phyloP scores from a whole-genome alignment of 35 echinoderm and acorn worm species.

The Apostichopus californicus region DNA sequence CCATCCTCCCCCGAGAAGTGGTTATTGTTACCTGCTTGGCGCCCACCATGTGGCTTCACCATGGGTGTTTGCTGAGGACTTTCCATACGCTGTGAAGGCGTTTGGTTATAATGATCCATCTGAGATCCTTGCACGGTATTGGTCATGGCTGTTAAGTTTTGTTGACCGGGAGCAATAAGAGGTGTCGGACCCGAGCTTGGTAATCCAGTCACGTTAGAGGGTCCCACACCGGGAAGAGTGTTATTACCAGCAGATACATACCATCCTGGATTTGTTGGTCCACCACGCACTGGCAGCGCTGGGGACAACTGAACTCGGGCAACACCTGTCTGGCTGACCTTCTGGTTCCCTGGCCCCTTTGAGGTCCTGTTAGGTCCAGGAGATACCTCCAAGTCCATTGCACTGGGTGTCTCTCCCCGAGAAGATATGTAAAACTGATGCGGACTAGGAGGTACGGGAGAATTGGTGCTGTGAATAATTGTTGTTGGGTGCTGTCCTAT shows the following conservation, averaged over 20 bases:
- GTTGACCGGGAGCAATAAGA: neutral
- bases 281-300: neutral
- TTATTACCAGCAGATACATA: neutral
- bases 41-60: conserved; percentile 35
- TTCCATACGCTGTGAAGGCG: conserved; percentile 2
- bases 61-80: conserved; percentile 13
- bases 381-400: conserved; percentile 14
- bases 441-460: neutral
- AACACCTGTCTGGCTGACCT: conserved; percentile 5
- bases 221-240: neutral
- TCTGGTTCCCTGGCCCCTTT: conserved; percentile 21
- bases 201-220: neutral
- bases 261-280: conserved; percentile 29
- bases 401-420: neutral
- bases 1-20: conserved; percentile 39
- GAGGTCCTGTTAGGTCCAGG: neutral
- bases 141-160: neutral
- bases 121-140: neutral
- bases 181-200: neutral
- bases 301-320: conserved; percentile 8
- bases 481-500: conserved; percentile 4
- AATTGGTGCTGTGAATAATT: conserved; percentile 16
- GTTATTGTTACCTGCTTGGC: conserved; percentile 9
- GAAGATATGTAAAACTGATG: conserved; percentile 10
- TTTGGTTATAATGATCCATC: conserved; percentile 24